These are phyloP conservation scores for Megalurothrips usitatus DNA, from an alignment of 2,888 invertebrate species.

Conservation along the genomic window DNA sequence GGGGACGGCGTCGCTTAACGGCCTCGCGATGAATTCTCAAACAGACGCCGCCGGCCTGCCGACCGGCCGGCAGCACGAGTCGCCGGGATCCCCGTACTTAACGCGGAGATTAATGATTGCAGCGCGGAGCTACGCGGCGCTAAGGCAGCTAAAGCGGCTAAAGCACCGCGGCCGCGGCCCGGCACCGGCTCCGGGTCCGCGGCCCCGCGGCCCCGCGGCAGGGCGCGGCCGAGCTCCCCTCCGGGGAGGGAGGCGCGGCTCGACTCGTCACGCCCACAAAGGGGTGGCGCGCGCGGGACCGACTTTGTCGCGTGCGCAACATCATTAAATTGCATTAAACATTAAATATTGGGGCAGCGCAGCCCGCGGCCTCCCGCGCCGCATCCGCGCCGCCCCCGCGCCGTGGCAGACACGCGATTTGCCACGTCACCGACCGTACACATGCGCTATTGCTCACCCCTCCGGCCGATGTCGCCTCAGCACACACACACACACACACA, in stretches of 20 bases:
- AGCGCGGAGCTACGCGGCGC: neutral
- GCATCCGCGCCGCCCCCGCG: neutral
- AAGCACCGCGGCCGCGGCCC: neutral
- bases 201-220: neutral
- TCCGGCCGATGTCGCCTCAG: neutral
- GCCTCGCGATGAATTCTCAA: no score
- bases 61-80: neutral
- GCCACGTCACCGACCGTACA: constrained; percentile 16
- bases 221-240: neutral
- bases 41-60: no score
- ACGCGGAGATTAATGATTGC: neutral
- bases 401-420: neutral
- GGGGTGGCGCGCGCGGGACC: neutral
- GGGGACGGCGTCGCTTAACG: no score
- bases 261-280: neutral
- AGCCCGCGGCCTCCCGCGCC: neutral
- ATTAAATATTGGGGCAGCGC: constrained; percentile 25
- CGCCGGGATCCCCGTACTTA: neutral
- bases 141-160: no score
- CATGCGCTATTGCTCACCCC: constrained; percentile 12
- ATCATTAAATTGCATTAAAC: constrained; percentile 27
- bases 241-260: neutral
- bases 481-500: neutral
- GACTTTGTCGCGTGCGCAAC: constrained; percentile 7
- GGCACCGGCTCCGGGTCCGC: neutral